phyloP scores from a whole-genome alignment of 2,888 invertebrate species.

The Dermolepida albohirtum region DNA sequence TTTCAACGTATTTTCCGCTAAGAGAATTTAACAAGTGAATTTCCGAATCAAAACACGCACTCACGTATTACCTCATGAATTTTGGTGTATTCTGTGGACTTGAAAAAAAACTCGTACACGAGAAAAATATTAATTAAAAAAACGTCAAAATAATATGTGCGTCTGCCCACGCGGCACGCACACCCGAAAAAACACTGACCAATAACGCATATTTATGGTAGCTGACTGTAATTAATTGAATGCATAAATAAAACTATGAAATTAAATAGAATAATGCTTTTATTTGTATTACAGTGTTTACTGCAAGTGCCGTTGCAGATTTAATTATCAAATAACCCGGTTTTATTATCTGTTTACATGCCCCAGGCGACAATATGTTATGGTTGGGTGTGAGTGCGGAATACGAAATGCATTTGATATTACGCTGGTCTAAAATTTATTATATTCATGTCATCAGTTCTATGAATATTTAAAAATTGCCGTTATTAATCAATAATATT shows the following conservation, averaged over 20 bases:
- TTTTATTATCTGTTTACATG: constrained; percentile 16
- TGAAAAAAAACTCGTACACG: constrained; percentile 8
- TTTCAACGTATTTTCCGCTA: constrained; percentile 1
- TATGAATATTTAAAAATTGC: too few species aligned
- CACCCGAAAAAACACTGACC: not conserved
- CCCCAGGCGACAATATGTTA: too few species aligned
- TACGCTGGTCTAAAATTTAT: too few species aligned
- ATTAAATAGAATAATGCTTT: constrained; percentile 2
- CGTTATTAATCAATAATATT: too few species aligned
- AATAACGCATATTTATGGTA: constrained; percentile 1
- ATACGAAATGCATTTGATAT: too few species aligned
- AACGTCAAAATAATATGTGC: constrained; percentile 24
- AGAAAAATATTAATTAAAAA: constrained; percentile 32
- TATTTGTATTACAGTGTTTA: not conserved
- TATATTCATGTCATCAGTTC: too few species aligned
- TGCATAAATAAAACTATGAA: constrained; percentile 24
- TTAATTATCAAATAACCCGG: constrained; percentile 27
- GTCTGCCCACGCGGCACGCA: constrained; percentile 1
- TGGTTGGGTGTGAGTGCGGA: too few species aligned
- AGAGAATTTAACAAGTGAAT: not conserved
- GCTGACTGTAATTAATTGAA: constrained; percentile 7
- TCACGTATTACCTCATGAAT: constrained; percentile 22
- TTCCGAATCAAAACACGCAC: constrained; percentile 24
- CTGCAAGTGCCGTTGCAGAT: constrained; percentile 14
- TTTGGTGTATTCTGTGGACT: constrained; percentile 22